phyloP scores from a whole-genome alignment of 2,797 vertebrate species.

The Tangara arthus region DNA sequence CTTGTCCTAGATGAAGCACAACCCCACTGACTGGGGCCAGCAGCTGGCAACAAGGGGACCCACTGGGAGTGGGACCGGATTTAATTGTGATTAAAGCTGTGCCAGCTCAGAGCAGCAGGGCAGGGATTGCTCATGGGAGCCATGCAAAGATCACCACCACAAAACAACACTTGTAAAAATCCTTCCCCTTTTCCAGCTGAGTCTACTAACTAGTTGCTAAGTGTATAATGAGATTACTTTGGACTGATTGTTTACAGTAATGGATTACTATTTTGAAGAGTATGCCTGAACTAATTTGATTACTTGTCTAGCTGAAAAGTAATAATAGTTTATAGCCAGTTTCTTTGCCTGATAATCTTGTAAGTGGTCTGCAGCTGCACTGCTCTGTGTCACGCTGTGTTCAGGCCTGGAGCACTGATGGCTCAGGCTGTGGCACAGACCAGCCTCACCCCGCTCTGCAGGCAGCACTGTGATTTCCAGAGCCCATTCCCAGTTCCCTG shows the following conservation, averaged over 20 bases:
- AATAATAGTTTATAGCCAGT: slow-evolving; percentile 39
- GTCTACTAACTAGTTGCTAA: slow-evolving; percentile 38
- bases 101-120: background rate
- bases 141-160: background rate
- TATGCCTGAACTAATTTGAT: slow-evolving; percentile 53
- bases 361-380: slow-evolving; percentile 31
- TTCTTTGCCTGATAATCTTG: slow-evolving; percentile 46
- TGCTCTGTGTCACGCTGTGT: background rate
- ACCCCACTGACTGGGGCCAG: background rate
- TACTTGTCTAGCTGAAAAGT: slow-evolving; percentile 44
- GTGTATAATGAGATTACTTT: slow-evolving; percentile 25
- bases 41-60: background rate
- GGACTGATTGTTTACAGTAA: slow-evolving; percentile 34
- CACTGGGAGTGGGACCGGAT: background rate
- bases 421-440: background rate
- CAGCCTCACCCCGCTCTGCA: rapidly evolving
- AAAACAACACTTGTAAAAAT: background rate
- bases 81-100: background rate
- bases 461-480: background rate
- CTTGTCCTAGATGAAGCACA: background rate
- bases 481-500: rapidly evolving
- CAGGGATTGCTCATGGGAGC: background rate
- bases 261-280: slow-evolving; percentile 8
- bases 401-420: background rate
- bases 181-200: background rate